Evolutionary conservation across 2,113 vertebrate genomes (phyloP), one percentile per base, ranked within the genome.

Genomic region (Syngnathus typhle): DNA sequence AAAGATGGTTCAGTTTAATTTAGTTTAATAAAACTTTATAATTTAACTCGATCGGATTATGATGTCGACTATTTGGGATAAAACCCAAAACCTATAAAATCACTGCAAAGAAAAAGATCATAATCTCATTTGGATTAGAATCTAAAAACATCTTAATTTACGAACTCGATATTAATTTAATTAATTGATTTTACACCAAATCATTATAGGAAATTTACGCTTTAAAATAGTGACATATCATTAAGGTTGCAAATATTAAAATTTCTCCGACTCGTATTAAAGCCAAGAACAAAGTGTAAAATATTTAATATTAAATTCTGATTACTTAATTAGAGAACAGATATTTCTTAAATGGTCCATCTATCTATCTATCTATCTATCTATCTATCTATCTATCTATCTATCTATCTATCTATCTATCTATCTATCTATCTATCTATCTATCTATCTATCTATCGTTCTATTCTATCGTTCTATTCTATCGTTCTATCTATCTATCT

Each of bases 21-120:
- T 32, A 32, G 27, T 32, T 32, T 32, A 32, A 32, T 32, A 32
- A 32, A 32, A 32, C 27, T 32, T 32, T 32, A 32, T 32, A 32
- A 32, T 32, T 32, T 32, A 32, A 32, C 27, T 32, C 3, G 67
- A 69, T 76, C 47, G 49, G 68, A 67, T 73, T 65, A 69, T 65
- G 55, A 64, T 64, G 69, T 73, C 27, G 5, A 67, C 56, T 61
- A 60, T 78, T 81, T 78, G 66, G 12, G 12, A 68, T 27, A 58
- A 65, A 67, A 19, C 60, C 62, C 10, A 49, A 56, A 70, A 46
- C 13, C 55, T 68, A 41, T 60, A 32, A 60, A 36, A 5, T 11
- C 15, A 55, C 23, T 55, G 49, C 19, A 66, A 37, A 54, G 8
- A 49, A 54, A 64, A 60, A 43, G 21, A 0, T 8, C 23, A 16